Base-by-base conservation (phyloP, 2,888 invertebrate genomes). In the Lithophane leautieri region DNA sequence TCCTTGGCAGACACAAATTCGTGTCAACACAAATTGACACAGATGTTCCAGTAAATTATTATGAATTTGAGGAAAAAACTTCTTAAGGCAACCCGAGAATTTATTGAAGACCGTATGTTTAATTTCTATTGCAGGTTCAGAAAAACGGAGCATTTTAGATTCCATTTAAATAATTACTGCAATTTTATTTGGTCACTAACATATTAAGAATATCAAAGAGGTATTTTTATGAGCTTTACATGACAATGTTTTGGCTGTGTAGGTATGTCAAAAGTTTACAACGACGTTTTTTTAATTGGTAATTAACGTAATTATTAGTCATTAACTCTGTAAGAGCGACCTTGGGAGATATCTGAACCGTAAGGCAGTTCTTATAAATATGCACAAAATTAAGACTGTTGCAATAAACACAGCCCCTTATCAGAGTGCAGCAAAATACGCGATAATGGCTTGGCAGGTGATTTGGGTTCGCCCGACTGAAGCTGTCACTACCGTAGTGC, bases 11-110 rank as follows among this genome's bases (percentile, higher is more conserved):
- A 92, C 91, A 92, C 90, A 93, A 90, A 90, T 91, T 88, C 88
- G 90, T 95, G 95, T 95, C 95, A 95, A 95, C 95, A 94, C 89
- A 90, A 91, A 93, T 93, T 91, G 92, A 91, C 92, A 94, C 95
- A 95, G 93, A 95, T 95, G 95, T 92, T 91, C 79, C 84, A 89
- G 84, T 91, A 91, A 91, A 91, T 93, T 91, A 92, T 90, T 89
- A 88, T 86, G 86, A 89, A 88, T 86, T 86, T 77, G 70, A 73
- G 52, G 67, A 79, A 83, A 87, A 81, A 79, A 76, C 60, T 52
- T 71, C 70, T 71, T 73, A 83, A 77, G 65, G 76, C 78, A 66
- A 58, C 67, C 73, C 42, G 80, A 71, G 79, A 70, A 86, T 82
- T 81, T 78, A 76, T 78, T 79, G 81, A 66, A 73, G 76, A 69